Conservation (phyloP, 1,140 invertebrate species). For the Monochamus saltuarius region DNA sequence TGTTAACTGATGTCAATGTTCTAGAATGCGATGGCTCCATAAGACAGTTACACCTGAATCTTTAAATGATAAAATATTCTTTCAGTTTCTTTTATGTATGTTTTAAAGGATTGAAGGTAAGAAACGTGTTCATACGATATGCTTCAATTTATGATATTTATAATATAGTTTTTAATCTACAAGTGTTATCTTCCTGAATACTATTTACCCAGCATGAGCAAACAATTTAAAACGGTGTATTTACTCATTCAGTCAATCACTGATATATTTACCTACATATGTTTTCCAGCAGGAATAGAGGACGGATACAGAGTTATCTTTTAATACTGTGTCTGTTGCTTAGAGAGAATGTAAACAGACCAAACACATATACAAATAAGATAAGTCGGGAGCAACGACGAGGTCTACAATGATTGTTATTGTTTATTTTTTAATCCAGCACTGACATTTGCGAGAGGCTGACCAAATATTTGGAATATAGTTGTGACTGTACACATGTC, state of each 20-base stretch:
- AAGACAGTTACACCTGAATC: too few species aligned
- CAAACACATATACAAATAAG: constrained; percentile 10
- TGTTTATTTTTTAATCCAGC: constrained; percentile 5
- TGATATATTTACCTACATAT: constrained; percentile 28
- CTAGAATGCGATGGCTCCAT: too few species aligned
- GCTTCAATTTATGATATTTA: neutral
- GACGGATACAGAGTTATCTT: constrained; percentile 16
- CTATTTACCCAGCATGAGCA: constrained; percentile 12
- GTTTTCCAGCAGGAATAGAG: constrained; percentile 12
- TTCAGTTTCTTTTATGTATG: too few species aligned
- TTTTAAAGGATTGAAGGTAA: too few species aligned
- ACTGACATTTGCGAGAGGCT: constrained; percentile 3
- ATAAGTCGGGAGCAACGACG: neutral
- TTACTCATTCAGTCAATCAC: constrained; percentile 16
- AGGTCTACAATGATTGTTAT: constrained; percentile 4
- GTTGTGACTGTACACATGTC: neutral
- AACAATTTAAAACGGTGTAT: constrained; percentile 7
- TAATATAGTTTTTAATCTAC: neutral
- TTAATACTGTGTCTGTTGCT: constrained; percentile 18
- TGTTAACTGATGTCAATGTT: too few species aligned
- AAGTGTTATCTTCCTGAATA: constrained; percentile 3
- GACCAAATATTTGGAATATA: constrained; percentile 1
- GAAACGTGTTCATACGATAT: neutral
- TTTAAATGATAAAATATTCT: too few species aligned
- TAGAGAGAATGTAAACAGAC: constrained; percentile 6